Percentiles rank a stretch among this genome's conserved stretches.
phyloP scores from a whole-genome alignment of 2,113 vertebrate genomes.

The Syngnathus scovelli region DNA sequence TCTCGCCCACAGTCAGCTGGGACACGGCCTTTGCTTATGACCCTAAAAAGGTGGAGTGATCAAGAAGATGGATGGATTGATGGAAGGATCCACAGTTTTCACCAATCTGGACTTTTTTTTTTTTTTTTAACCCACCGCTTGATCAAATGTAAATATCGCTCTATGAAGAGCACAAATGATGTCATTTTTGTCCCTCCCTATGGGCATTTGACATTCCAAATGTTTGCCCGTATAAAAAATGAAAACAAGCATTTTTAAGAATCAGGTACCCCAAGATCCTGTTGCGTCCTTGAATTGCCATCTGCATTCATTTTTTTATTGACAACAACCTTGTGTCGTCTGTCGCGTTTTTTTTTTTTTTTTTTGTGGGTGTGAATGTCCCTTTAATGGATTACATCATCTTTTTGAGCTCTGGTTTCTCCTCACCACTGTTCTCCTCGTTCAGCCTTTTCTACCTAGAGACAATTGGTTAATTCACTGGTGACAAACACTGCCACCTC shows the following conservation, averaged over 20 bases:
- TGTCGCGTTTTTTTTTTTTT: constrained; percentile 11
- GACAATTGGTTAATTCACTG: constrained; percentile 66
- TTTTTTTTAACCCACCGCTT: too few relatives aligned
- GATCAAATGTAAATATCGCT: too few relatives aligned
- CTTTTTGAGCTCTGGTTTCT: constrained; percentile 35
- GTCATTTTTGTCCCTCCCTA: neutral
- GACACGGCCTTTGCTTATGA: neutral
- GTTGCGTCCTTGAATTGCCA: neutral
- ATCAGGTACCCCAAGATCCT: neutral
- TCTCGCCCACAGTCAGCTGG: neutral
- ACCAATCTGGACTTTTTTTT: too few relatives aligned
- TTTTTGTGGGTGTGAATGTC: constrained; percentile 30
- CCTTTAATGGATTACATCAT: constrained; percentile 69
- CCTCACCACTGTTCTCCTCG: constrained; percentile 46
- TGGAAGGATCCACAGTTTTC: neutral
- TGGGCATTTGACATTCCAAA: neutral
- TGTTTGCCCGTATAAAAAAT: neutral
- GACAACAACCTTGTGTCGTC: constrained; percentile 6
- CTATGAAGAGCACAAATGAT: neutral
- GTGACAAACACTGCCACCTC: constrained; percentile 60
- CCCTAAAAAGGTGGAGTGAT: neutral
- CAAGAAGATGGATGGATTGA: neutral
- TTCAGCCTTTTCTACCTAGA: constrained; percentile 68
- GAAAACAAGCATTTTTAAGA: neutral
- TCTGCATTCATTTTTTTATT: neutral